Evolutionary conservation across 2,797 vertebrate species (phyloP), one percentile per base, ranked within the genome.

Genomic region (Parambassis ranga): DNA sequence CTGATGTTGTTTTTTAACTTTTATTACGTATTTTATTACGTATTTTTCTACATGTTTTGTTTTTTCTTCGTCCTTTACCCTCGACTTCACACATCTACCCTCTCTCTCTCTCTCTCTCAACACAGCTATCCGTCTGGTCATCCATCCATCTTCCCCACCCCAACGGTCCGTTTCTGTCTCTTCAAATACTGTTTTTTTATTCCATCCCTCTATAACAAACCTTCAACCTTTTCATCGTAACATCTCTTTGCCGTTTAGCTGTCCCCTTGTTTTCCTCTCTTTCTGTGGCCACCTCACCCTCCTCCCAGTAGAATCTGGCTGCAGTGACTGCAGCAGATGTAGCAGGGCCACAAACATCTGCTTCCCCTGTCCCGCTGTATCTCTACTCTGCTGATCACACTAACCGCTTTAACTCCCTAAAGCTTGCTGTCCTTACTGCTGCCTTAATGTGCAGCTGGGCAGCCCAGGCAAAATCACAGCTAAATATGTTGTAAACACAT

Each of bases 391-490:
- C 81, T 90, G 82, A 89, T 79, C 84, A 85, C 77, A 63, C 83
- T 82, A 82, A 83, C 83, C 37, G 55, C 81, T 84, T 64, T 75
- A 85, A 88, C 87, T 89, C 88, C 84, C 86, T 35, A 67, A 83
- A 76, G 82, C 86, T 87, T 71, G 84, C 52, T 77, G 75, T 77
- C 79, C 72, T 82, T 79, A 83, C 82, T 78, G 83, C 64, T 22
- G 76, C 46, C 77, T 82, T 87, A 81, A 85, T 82, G 62, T 78
- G 80, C 90, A 91, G 89, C 89, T 92, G 91, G 84, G 70, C 77
- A 57, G 75, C 73, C 68, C 3, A 70, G 69, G 38, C 55, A 59
- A 41, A 62, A 82, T 85, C 60, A 79, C 46, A 73, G 84, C 56
- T 69, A 78, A 86, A 85, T 70, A 80, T 75, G 81, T 36, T 44